Conservation (phyloP, 2,888 invertebrate genomes). For the Andrena camellia region DNA sequence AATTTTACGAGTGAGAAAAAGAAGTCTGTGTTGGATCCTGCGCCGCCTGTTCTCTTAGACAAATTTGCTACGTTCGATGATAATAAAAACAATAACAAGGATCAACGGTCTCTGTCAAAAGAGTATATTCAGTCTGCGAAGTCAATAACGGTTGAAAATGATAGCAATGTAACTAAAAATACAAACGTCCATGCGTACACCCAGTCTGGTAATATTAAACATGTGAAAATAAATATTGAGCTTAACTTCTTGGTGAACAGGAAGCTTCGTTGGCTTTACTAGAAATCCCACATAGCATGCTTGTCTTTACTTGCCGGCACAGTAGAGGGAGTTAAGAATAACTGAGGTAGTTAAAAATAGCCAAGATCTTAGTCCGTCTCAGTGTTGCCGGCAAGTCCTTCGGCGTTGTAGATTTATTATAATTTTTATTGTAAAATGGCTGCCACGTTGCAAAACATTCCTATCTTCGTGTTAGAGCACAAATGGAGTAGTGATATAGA, state of each 20-base stretch:
- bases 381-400: conserved; percentile 61
- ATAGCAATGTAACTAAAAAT: conserved; percentile 59
- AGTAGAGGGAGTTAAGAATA: conserved; percentile 78
- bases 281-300: conserved; percentile 30
- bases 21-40: conserved; percentile 57
- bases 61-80: conserved; percentile 64
- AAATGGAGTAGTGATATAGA: conserved; percentile 83
- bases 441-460: conserved; percentile 82
- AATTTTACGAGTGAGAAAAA: conserved; percentile 60
- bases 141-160: conserved; percentile 54
- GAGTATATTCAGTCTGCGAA: conserved; percentile 58
- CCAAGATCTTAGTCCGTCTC: conserved; percentile 66
- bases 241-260: conserved; percentile 32
- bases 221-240: conserved; percentile 48
- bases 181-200: conserved; percentile 52
- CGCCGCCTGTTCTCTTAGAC: conserved; percentile 54
- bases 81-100: conserved; percentile 72
- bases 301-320: conserved; percentile 48
- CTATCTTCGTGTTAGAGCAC: conserved; percentile 83
- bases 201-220: conserved; percentile 65
- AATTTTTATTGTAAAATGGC: conserved; percentile 77
- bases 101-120: conserved; percentile 60
- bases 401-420: conserved; percentile 45
- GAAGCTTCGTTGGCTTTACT: conserved; percentile 35
- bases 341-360: conserved; percentile 79